Evolutionary conservation across 2,797 vertebrate species (phyloP).

Genomic region (Centropyge bicolor): DNA sequence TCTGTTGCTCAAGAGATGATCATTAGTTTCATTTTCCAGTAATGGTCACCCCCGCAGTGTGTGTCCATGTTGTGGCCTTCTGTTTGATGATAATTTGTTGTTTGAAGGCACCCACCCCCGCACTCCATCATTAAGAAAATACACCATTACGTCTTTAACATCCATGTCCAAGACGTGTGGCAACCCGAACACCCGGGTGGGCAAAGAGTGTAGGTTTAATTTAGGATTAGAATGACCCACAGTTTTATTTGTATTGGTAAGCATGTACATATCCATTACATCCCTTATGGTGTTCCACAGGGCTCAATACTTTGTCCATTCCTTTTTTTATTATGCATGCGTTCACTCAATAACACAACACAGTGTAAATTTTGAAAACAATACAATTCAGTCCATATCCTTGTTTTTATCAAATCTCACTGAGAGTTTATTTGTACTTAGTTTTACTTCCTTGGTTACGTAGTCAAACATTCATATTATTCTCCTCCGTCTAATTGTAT

Average conservation of each 20-base stretch:
- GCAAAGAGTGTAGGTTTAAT: background rate
- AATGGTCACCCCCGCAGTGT: background rate
- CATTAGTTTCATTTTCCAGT: conserved; percentile 27
- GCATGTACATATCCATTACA: background rate
- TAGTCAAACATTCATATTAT: background rate
- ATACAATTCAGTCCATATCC: no score
- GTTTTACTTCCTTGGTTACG: no score
- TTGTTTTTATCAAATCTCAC: background rate
- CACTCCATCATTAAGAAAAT: background rate
- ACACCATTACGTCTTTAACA: background rate
- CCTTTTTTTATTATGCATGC: background rate
- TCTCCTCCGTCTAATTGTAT: background rate
- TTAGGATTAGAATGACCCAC: background rate
- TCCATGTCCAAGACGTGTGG: background rate
- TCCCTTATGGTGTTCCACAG: background rate
- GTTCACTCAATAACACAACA: background rate
- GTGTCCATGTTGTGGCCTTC: conserved; percentile 1
- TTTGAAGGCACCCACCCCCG: background rate
- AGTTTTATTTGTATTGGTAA: background rate
- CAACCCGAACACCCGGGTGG: background rate
- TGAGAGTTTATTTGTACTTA: background rate
- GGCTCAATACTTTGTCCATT: background rate
- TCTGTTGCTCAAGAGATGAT: conserved; percentile 15
- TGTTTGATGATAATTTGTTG: conserved; percentile 4
- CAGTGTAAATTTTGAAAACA: background rate